phyloP scores from a whole-genome alignment of 2,888 invertebrate genomes.

The Calameuta idolon region DNA sequence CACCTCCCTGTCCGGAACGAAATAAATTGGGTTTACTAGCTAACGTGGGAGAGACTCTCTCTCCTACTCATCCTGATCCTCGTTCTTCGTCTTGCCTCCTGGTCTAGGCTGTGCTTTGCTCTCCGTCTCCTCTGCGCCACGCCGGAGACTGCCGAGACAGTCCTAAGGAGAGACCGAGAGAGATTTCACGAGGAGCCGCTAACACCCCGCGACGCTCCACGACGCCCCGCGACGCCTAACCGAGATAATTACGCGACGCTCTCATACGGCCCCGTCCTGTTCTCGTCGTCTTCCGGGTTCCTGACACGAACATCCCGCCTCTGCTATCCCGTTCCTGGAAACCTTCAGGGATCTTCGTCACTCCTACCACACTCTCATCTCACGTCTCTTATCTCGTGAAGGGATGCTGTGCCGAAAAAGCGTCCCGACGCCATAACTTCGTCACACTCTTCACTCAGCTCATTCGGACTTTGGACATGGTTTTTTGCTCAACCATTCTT shows the following conservation, averaged over 20 bases:
- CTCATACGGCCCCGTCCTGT: background rate
- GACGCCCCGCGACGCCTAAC: background rate
- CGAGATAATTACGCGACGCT: background rate
- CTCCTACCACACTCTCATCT: background rate
- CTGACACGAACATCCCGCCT: background rate
- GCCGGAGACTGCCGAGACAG: slow-evolving; percentile 35
- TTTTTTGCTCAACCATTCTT: background rate
- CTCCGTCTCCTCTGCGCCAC: slow-evolving; percentile 1
- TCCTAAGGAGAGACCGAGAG: slow-evolving; percentile 24
- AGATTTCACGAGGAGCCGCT: background rate
- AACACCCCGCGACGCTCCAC: background rate
- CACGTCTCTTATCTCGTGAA: background rate
- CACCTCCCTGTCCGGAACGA: slow-evolving; percentile 56
- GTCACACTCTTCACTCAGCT: background rate
- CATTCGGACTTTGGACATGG: background rate
- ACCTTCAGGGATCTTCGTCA: background rate
- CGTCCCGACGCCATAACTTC: background rate
- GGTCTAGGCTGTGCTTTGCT: slow-evolving; percentile 27
- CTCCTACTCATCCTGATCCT: slow-evolving; percentile 16
- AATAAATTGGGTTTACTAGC: slow-evolving; percentile 63
- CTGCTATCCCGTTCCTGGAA: background rate
- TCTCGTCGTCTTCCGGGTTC: background rate
- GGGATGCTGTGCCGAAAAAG: background rate
- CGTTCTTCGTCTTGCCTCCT: background rate
- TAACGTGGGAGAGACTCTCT: slow-evolving; percentile 30